Evolutionary conservation across 2,797 vertebrate species (phyloP), one percentile per base, ranked within the genome.

Genomic region (Tachyglossus aculeatus): DNA sequence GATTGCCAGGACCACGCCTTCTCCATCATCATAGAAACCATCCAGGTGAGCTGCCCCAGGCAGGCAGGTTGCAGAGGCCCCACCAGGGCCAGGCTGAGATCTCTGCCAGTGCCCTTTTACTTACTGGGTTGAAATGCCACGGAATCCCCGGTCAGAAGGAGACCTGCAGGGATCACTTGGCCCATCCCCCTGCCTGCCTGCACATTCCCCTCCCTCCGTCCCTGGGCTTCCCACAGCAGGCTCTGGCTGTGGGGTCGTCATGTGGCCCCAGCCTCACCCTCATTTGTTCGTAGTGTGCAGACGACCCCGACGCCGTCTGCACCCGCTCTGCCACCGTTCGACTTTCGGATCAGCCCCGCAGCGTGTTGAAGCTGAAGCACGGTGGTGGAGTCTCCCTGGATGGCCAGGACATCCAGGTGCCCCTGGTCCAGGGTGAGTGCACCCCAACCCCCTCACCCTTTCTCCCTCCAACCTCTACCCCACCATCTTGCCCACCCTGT

Each of bases 261-360:
- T 5, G 2, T 44, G 2, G 5, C 21, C 15, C 16, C n/a, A 9
- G 0, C 37, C 47, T 39, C 36, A 24, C 33, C 18, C 15, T 9
- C 1, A 3, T 6, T 80, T 22, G 58, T 63, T 39, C 85, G 51
- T 77, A 99, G 98, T 99, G 98, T 84, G 96, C 95, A 0, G 95
- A 98, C 45, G 96, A 98, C 83, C 93, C 92, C 2, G 95, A 97
- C 27, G 96, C 98, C 0, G 94, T 99, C 64, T 99, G 98, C 74
- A 97, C 96, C 31, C 95, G 94, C 67, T 97, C 97, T 0, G 95
- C 94, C 71, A 94, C 92, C 0, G 80, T 98, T 53, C 94, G 90
- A 43, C 92, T 99, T 76, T 84, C 77, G 6, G 75, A 90, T n/a
- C 87, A 94, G 89, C 93, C 94, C 68, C 89, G 93, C 81, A 91